Percentiles rank a stretch among this genome's conserved stretches.
Evolutionary conservation across 2,113 vertebrate genomes (phyloP).

Genomic region (Heterochromis multidens): DNA sequence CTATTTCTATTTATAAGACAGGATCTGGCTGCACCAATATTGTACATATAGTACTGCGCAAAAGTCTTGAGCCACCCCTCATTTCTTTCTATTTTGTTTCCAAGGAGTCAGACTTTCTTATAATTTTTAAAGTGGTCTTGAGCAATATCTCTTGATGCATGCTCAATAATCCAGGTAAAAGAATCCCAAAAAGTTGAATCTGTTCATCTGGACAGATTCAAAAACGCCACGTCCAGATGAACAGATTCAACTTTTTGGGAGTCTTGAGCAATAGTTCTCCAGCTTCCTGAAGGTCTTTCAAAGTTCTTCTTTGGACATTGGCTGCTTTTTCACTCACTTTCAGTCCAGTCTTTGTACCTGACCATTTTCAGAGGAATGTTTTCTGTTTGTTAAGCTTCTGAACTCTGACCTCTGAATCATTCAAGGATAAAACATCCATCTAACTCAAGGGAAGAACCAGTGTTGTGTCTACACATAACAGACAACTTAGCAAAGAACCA

Average conservation of each 20-base stretch:
- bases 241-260: no score
- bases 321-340: background rate
- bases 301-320: background rate
- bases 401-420: background rate
- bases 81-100: background rate
- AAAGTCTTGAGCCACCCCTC: background rate
- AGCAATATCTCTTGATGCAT: background rate
- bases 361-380: background rate
- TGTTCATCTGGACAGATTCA: no score
- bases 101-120: background rate
- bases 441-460: background rate
- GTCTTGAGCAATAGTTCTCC: background rate
- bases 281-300: background rate
- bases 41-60: background rate
- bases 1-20: background rate
- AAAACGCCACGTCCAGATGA: no score
- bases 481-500: background rate
- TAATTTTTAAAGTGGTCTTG: background rate
- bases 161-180: no score
- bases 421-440: background rate
- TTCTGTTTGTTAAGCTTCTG: background rate
- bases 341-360: background rate
- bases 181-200: no score
- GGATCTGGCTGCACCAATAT: background rate
- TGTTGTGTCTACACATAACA: background rate